Conservation (phyloP, 2,888 invertebrate genomes). For the Shargacucullia verbasci region DNA sequence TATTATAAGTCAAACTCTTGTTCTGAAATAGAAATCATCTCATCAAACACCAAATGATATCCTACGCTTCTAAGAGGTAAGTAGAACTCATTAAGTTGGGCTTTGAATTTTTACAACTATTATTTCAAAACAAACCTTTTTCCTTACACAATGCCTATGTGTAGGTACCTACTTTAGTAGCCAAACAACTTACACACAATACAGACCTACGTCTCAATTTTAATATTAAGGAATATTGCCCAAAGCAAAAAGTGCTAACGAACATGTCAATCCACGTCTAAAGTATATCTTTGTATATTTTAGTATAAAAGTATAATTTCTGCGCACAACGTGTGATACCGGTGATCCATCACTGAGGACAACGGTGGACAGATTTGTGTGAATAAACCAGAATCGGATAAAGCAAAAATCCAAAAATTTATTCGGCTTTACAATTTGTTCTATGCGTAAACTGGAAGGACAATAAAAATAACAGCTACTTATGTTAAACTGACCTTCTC, state of each 20-base stretch:
- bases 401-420: constrained; percentile 31
- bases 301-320: constrained; percentile 45
- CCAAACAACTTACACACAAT: constrained; percentile 18
- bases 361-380: constrained; percentile 63
- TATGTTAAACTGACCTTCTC: too few species aligned
- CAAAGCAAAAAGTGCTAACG: constrained; percentile 56
- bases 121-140: too few species aligned
- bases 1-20: too few species aligned
- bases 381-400: constrained; percentile 42
- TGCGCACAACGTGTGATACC: constrained; percentile 55
- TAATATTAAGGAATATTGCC: constrained; percentile 16
- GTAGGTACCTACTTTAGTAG: constrained; percentile 10
- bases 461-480: too few species aligned
- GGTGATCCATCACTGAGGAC: constrained; percentile 65
- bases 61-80: too few species aligned
- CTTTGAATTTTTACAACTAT: too few species aligned
- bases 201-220: constrained; percentile 16
- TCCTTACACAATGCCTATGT: too few species aligned
- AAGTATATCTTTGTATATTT: constrained; percentile 40
- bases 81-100: too few species aligned
- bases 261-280: constrained; percentile 64
- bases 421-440: not conserved
- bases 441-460: too few species aligned
- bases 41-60: too few species aligned
- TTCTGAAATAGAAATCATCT: too few species aligned